Evolutionary conservation across 2,888 invertebrate genomes (phyloP), one percentile per base, ranked within the genome.

Genomic region (Cantharis rufa): DNA sequence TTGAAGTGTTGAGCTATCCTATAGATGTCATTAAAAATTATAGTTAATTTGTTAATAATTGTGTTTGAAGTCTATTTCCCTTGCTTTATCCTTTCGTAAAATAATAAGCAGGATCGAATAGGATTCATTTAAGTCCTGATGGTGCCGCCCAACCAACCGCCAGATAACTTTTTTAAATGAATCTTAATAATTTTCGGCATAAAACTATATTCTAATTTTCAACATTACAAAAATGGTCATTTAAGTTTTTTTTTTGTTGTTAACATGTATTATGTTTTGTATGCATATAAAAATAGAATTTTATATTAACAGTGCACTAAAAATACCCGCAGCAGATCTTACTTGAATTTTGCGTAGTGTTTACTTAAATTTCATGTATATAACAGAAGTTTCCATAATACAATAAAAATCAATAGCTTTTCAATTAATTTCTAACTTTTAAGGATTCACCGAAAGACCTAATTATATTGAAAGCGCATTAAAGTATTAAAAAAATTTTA

Each of bases 401-500:
- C n/a, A 48, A 48, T 48, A n/a, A 48, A 48, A 48, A 48, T 48
- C 1, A 63, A 63, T 63, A 1, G 11, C 7, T 16, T 16, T 63
- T 18, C 63, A 18, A 16, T 21, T 63, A 63, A 63, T 18, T 63
- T 18, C 1, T 21, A 63, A 21, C 16, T 63, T 24, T 63, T 63
- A 63, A 15, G 18, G 63, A 18, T 63, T 15, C 63, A 15, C 7
- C 10, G 5, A 63, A 63, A 63, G 16, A 11, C 7, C 5, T 72
- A 18, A 28, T 62, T 66, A 64, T 64, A 13, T 72, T 63, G 28
- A 72, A 16, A 72, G n/a, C 68, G 16, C 27, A 48, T 68, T 71
- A 73, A 69, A 69, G 21, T 73, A 15, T 68, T 72, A 63, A 69
- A 73, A 68, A 24, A 61, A n/a, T 13, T 61, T n/a, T 9, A n/a